These are phyloP conservation scores for Morelia viridis DNA, from an alignment of 2,797 vertebrate species.

Conservation along the genomic window DNA sequence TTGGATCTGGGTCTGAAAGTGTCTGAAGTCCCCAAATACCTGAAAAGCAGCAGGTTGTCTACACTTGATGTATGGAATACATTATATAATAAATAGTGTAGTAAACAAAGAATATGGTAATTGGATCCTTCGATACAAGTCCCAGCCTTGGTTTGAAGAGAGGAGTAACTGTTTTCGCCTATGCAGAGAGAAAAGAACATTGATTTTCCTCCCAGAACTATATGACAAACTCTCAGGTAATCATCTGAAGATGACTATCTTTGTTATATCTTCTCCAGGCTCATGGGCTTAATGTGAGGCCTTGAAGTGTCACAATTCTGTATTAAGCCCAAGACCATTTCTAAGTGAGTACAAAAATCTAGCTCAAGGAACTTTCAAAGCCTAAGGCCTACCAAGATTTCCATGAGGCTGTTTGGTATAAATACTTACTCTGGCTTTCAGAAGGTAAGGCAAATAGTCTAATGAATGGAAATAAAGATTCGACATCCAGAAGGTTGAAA, in stretches of 20 bases:
- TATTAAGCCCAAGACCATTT: neutral
- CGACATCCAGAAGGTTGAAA: slow-evolving; percentile 3
- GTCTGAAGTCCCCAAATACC: neutral
- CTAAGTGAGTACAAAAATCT: neutral
- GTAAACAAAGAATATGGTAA: neutral
- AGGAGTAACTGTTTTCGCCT: neutral
- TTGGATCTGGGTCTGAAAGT: neutral
- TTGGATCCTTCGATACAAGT: neutral
- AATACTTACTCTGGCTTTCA: neutral
- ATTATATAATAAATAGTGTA: neutral
- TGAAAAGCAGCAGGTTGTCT: neutral
- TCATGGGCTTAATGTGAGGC: neutral
- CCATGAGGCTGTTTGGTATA: neutral
- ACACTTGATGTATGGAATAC: neutral
- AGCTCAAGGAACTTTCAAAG: neutral
- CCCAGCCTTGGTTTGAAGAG: neutral
- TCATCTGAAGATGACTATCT: neutral
- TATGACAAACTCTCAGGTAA: neutral
- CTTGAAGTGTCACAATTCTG: neutral
- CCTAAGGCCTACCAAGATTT: neutral
- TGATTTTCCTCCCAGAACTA: neutral
- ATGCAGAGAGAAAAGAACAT: neutral
- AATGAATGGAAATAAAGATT: slow-evolving; percentile 16
- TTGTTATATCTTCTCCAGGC: neutral
- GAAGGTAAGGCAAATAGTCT: slow-evolving; percentile 6